Percentiles rank a stretch among this genome's conserved stretches.
Evolutionary conservation across 2,888 invertebrate species (phyloP).

Genomic region (Watsonalla binaria): DNA sequence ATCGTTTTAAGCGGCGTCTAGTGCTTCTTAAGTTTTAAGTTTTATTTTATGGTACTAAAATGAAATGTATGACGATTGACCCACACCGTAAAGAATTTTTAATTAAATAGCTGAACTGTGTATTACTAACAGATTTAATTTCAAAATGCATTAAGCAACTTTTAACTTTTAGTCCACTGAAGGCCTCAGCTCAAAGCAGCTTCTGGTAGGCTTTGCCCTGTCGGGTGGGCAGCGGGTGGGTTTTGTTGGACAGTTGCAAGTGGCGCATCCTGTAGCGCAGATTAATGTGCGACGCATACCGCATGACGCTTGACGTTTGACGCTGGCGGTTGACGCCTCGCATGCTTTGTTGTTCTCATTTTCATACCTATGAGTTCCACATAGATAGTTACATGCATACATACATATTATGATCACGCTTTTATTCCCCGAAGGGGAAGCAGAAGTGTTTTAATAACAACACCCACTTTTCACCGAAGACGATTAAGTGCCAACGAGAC

Average conservation of each 20-base stretch:
- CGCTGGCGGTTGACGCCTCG: slow-evolving; percentile 1
- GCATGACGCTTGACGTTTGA: slow-evolving; percentile 27
- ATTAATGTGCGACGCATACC: slow-evolving; percentile 55
- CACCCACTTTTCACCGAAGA: no score
- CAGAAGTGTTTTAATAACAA: no score
- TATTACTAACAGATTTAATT: slow-evolving; percentile 12
- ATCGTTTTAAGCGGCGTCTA: no score
- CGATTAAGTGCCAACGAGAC: no score
- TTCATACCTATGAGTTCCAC: slow-evolving; percentile 10
- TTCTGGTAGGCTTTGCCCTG: slow-evolving; percentile 60
- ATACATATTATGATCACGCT: no score
- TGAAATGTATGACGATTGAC: no score
- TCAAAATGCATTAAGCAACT: slow-evolving; percentile 49
- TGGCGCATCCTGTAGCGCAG: slow-evolving; percentile 43
- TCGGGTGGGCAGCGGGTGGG: slow-evolving; percentile 50
- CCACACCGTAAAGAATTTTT: no score
- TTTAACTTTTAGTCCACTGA: slow-evolving; percentile 62
- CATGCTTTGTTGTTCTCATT: slow-evolving; percentile 35
- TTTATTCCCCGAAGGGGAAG: no score
- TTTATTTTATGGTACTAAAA: no score
- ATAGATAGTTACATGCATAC: not conserved
- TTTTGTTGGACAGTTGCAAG: slow-evolving; percentile 47
- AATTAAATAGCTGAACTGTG: not conserved
- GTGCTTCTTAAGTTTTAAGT: no score
- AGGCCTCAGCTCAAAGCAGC: slow-evolving; percentile 64